phyloP scores from a whole-genome alignment of 2,888 invertebrate species.

The Atrina japonica region DNA sequence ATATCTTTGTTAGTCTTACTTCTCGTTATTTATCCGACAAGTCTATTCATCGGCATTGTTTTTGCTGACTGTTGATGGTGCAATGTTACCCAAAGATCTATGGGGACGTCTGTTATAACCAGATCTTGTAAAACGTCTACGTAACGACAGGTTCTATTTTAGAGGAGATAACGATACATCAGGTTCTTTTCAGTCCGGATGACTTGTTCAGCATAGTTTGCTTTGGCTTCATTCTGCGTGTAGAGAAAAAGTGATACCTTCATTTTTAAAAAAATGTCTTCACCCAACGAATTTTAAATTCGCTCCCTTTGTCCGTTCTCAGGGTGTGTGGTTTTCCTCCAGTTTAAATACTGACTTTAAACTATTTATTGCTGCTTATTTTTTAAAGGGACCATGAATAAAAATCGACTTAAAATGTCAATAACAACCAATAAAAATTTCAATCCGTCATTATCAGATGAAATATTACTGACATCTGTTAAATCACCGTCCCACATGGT shows the following conservation, averaged over 20 bases:
- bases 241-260: slow-evolving; percentile 12
- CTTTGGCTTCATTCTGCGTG: slow-evolving; percentile 40
- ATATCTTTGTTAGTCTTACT: not conserved
- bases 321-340: slow-evolving; percentile 10
- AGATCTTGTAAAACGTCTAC: slow-evolving; percentile 19
- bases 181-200: slow-evolving; percentile 23
- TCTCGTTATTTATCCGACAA: not conserved
- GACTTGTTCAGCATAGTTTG: slow-evolving; percentile 27
- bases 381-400: slow-evolving; percentile 27
- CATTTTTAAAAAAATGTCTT: slow-evolving; percentile 15
- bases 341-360: slow-evolving; percentile 7
- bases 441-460: slow-evolving; percentile 3
- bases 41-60: slow-evolving; percentile 28
- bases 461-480: slow-evolving; percentile 20
- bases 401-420: slow-evolving; percentile 15
- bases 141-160: slow-evolving; percentile 24
- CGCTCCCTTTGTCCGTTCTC: slow-evolving; percentile 25
- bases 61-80: slow-evolving; percentile 14
- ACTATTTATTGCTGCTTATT: slow-evolving; percentile 13
- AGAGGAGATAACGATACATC: slow-evolving; percentile 26
- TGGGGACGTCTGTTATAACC: slow-evolving; percentile 37
- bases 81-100: slow-evolving; percentile 19
- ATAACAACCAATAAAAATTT: slow-evolving; percentile 24
- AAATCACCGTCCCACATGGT: slow-evolving; percentile 27
- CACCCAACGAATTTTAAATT: slow-evolving; percentile 36